phyloP scores from a whole-genome alignment of 2,888 invertebrate genomes.

The Alloscopus bannaensis region DNA sequence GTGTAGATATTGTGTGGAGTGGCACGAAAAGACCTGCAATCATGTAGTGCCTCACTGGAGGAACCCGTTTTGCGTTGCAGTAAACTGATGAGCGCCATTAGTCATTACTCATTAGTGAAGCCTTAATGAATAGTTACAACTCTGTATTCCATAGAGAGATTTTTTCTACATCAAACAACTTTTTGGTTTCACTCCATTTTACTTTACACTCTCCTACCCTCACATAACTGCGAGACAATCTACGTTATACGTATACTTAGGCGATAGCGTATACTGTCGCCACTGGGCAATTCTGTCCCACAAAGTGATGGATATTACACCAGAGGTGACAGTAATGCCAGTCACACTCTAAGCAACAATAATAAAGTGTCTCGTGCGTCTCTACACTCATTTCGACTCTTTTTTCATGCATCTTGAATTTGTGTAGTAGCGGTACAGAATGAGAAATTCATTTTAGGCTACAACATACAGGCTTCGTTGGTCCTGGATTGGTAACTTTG shows the following conservation, averaged over 20 bases:
- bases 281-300: background rate
- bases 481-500: no score
- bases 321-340: conserved; percentile 36
- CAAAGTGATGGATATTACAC: conserved; percentile 56
- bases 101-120: conserved; percentile 54
- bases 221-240: no score
- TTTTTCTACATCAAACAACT: conserved; percentile 26
- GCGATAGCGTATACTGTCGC: background rate
- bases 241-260: no score
- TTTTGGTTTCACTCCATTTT: conserved; percentile 10
- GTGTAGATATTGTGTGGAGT: conserved; percentile 14
- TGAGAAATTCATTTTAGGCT: no score
- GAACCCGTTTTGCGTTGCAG: background rate
- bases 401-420: no score
- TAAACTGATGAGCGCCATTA: conserved; percentile 60
- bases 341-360: background rate
- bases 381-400: no score
- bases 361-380: no score
- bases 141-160: conserved; percentile 3
- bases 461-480: no score
- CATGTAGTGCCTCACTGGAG: background rate
- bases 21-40: background rate
- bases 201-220: background rate
- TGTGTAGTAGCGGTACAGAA: no score
- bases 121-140: conserved; percentile 34